These are phyloP conservation scores for Mobula hypostoma DNA, from an alignment of 2,113 vertebrate genomes.

Conservation along the genomic window DNA sequence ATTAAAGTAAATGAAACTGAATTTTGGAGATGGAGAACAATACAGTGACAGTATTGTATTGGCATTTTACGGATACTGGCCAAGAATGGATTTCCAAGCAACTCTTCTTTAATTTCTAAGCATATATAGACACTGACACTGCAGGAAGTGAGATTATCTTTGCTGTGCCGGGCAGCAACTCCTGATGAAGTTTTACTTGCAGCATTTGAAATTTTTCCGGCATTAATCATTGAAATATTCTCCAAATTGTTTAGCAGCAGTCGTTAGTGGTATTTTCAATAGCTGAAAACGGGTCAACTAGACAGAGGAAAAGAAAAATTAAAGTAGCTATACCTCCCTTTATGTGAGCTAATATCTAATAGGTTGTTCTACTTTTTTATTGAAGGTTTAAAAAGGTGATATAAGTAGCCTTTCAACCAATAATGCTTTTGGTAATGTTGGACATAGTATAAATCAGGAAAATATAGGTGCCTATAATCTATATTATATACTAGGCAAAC, in stretches of 20 bases:
- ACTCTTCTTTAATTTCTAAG: no score
- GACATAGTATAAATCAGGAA: no score
- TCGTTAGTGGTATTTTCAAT: not conserved
- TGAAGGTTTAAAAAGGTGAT: not conserved
- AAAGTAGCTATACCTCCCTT: not conserved
- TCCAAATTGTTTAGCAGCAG: not conserved
- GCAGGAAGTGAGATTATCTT: not conserved
- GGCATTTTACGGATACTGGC: no score
- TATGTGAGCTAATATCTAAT: not conserved
- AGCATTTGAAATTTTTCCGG: not conserved
- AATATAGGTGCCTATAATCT: no score
- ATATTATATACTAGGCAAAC: no score
- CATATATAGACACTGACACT: not conserved
- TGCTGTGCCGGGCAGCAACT: no score
- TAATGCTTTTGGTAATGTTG: not conserved
- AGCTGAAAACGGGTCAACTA: not conserved
- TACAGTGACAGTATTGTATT: no score
- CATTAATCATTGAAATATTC: not conserved
- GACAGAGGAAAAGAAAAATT: not conserved
- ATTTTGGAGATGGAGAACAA: no score
- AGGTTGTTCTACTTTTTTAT: not conserved
- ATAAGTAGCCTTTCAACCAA: not conserved
- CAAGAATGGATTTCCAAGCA: no score
- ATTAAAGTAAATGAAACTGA: no score
- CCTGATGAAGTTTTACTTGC: not conserved